A percentile compares a stretch with the other conserved stretches of the same genome.
phyloP scores from a whole-genome alignment of 1,140 invertebrate species.

The Cydia strobilella region DNA sequence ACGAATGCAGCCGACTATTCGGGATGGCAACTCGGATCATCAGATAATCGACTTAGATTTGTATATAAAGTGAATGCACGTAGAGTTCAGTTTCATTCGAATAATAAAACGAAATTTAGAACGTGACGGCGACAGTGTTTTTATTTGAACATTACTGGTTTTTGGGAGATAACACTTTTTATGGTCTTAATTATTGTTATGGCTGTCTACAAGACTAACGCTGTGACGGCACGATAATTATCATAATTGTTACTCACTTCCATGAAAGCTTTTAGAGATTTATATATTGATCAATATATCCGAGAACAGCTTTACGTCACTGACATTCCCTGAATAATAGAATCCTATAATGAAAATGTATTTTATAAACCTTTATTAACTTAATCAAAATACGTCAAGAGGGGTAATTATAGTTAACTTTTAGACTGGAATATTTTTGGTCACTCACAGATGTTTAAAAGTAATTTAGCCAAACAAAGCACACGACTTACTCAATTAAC shows the following conservation, averaged over 20 bases:
- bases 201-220: conserved; percentile 54
- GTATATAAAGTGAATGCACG: background rate
- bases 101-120: conserved; percentile 65
- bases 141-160: conserved; percentile 74
- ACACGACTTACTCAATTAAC: conserved; percentile 23
- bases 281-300: conserved; percentile 2
- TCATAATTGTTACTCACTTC: conserved; percentile 70
- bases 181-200: conserved; percentile 73
- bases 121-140: conserved; percentile 62
- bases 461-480: conserved; percentile 7
- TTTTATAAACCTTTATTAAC: background rate
- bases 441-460: conserved; percentile 26
- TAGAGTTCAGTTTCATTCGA: conserved; percentile 17
- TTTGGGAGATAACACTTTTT: conserved; percentile 69
- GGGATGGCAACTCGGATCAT: background rate
- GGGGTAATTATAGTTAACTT: background rate
- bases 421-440: background rate
- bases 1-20: conserved; percentile 14
- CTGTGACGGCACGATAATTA: conserved; percentile 70
- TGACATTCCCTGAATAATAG: background rate
- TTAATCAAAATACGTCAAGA: conserved; percentile 1
- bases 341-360: background rate
- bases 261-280: conserved; percentile 43
- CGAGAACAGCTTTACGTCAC: background rate
- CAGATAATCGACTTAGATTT: conserved; percentile 11